A percentile compares a stretch with the other conserved stretches of the same genome.
phyloP scores from a whole-genome alignment of 2,888 invertebrate species.

The Trachelus stipa region DNA sequence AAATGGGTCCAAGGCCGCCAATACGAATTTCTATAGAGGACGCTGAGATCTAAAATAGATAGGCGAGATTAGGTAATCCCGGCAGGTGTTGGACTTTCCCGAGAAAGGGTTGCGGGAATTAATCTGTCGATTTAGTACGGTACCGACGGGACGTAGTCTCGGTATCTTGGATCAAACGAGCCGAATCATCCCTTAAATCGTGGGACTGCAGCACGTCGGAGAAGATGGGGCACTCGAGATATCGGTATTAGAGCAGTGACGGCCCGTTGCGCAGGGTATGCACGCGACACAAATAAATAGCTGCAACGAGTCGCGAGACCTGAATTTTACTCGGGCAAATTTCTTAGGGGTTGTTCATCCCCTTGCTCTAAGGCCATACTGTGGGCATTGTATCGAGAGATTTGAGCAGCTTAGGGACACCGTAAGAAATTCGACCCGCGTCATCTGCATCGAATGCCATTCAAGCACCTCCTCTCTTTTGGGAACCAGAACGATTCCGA shows the following conservation, averaged over 20 bases:
- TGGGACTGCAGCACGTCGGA: too few species aligned
- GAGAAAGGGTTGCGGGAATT: conserved; percentile 38
- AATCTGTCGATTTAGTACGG: conserved; percentile 43
- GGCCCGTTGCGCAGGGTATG: neutral
- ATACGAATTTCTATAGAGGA: too few species aligned
- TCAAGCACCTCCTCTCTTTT: conserved; percentile 30
- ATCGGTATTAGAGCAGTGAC: too few species aligned
- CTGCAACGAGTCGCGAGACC: neutral
- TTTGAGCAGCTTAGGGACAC: conserved; percentile 10
- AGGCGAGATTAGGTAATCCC: neutral
- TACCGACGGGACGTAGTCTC: conserved; percentile 25
- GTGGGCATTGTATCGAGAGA: conserved; percentile 12
- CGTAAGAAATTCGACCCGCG: conserved; percentile 36
- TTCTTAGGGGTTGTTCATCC: too few species aligned
- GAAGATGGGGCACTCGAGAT: too few species aligned
- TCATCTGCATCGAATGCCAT: conserved; percentile 30
- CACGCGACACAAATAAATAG: neutral
- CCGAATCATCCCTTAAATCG: too few species aligned
- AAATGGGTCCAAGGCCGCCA: too few species aligned
- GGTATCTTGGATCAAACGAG: too few species aligned
- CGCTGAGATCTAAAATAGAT: too few species aligned
- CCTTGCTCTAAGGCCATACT: too few species aligned
- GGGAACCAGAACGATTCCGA: conserved; percentile 12
- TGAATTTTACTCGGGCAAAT: too few species aligned
- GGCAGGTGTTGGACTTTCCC: conserved; percentile 1